These are phyloP conservation scores for Hipparchia sbordonii DNA, from an alignment of 2,888 invertebrate genomes.

Conservation along the genomic window DNA sequence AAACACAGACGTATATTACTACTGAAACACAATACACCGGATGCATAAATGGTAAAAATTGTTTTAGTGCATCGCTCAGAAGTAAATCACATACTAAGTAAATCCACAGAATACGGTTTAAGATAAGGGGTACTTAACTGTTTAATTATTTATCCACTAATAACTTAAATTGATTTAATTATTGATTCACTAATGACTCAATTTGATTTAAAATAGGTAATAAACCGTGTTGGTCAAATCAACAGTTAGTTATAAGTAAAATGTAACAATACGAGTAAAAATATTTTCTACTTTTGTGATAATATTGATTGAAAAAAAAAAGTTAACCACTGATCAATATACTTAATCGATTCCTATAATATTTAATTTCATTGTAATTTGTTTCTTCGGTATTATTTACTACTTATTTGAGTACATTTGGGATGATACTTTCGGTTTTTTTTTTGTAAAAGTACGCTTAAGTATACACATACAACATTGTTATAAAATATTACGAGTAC, in stretches of 20 bases:
- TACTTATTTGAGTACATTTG: too few relatives aligned
- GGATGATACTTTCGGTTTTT: too few relatives aligned
- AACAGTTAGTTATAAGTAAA: neutral
- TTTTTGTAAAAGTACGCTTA: too few relatives aligned
- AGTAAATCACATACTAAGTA: neutral
- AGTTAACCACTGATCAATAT: too few relatives aligned
- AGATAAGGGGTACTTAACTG: neutral
- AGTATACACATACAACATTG: too few relatives aligned
- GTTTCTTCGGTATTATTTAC: too few relatives aligned
- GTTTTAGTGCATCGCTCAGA: neutral
- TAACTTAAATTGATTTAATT: neutral
- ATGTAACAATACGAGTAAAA: too few relatives aligned
- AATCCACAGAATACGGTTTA: neutral
- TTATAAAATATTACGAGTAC: too few relatives aligned
- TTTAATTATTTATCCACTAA: neutral
- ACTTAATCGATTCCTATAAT: too few relatives aligned
- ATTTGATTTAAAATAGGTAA: neutral
- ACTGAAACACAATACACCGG: neutral
- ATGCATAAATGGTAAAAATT: neutral
- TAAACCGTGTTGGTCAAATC: neutral
- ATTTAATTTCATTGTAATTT: too few relatives aligned
- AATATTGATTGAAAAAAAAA: too few relatives aligned
- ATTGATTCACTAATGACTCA: neutral
- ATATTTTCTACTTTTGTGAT: too few relatives aligned
- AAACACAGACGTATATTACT: slow-evolving; percentile 20